Conservation (phyloP, 2,888 invertebrate species). For the Mylabris sibirica region DNA sequence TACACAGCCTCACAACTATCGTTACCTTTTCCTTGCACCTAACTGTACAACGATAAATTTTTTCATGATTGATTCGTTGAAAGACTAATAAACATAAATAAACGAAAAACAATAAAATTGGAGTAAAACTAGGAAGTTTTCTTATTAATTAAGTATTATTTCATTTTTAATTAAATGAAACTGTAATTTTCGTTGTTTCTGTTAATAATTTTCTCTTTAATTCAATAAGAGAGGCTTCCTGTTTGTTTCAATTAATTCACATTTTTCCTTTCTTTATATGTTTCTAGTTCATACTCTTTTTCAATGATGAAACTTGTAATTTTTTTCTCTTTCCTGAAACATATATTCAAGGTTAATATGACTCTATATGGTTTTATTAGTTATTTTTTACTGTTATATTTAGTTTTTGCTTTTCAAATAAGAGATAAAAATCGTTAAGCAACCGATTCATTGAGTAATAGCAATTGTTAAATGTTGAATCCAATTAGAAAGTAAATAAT, state of each 20-base stretch:
- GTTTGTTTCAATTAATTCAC: background rate
- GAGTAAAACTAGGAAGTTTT: no score
- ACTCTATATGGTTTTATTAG: background rate
- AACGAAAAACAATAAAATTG: no score
- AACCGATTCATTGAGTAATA: background rate
- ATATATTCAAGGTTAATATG: background rate
- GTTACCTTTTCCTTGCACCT: no score
- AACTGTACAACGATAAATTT: no score
- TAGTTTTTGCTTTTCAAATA: background rate
- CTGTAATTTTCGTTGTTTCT: no score
- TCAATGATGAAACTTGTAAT: background rate
- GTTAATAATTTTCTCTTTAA: no score
- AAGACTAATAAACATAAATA: no score
- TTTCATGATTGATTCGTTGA: no score
- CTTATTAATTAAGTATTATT: no score
- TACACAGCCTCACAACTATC: no score
- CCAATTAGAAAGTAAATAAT: constrained; percentile 8
- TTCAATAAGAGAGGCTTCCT: background rate
- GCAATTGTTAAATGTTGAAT: background rate
- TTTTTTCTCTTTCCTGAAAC: background rate
- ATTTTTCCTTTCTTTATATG: background rate
- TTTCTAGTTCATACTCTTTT: background rate
- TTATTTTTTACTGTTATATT: background rate
- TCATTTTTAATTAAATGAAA: no score
- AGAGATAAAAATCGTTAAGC: background rate